These are phyloP conservation scores for Fistularia tabacaria DNA, from an alignment of 2,797 vertebrate genomes.

Conservation along the genomic window DNA sequence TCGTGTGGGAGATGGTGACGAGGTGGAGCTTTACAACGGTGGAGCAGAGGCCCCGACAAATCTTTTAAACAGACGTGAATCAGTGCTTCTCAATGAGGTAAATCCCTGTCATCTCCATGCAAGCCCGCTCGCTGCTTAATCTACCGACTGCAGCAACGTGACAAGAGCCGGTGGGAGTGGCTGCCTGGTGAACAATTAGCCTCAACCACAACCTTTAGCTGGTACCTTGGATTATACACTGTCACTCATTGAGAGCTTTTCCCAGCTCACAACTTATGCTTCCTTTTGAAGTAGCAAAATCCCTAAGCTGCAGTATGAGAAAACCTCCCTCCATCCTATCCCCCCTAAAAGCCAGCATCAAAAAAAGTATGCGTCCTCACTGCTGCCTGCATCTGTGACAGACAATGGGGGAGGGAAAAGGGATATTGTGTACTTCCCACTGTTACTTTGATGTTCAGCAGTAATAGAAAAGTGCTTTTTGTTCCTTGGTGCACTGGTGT, in stretches of 20 bases:
- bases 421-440: constrained; percentile 29
- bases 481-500: constrained; percentile 21
- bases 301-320: constrained; percentile 51
- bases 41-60: constrained; percentile 18
- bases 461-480: constrained; percentile 35
- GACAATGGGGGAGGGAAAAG: constrained; percentile 17
- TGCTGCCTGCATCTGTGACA: constrained; percentile 30
- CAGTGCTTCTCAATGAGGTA: constrained; percentile 19
- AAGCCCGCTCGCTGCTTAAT: constrained; percentile 20
- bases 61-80: constrained; percentile 32
- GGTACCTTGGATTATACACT: constrained; percentile 50
- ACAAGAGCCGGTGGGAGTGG: constrained; percentile 30
- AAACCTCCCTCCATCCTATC: constrained; percentile 25
- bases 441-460: constrained; percentile 58
- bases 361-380: constrained; percentile 9
- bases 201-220: constrained; percentile 43
- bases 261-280: constrained; percentile 36
- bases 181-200: constrained; percentile 49
- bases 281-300: constrained; percentile 69
- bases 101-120: constrained; percentile 33
- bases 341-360: constrained; percentile 23
- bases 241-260: constrained; percentile 52
- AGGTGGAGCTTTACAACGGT: constrained; percentile 30
- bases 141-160: constrained; percentile 21
- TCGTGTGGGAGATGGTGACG: background rate